These are phyloP conservation scores for Rhorus exstirpatorius DNA, from an alignment of 2,888 invertebrate genomes.

Conservation along the genomic window DNA sequence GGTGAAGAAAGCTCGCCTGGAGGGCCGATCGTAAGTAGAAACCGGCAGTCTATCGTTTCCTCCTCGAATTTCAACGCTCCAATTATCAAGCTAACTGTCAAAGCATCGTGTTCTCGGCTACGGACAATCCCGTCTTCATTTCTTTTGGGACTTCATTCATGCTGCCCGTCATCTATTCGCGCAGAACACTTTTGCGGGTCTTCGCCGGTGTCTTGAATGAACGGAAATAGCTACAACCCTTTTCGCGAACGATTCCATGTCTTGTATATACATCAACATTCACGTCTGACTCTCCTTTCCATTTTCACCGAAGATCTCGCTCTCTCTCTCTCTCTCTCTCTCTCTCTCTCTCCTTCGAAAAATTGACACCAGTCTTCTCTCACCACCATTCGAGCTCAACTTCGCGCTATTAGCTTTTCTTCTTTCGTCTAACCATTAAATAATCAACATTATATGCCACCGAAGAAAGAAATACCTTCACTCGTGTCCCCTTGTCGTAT, in stretches of 20 bases:
- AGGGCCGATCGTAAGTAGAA: conserved; percentile 52
- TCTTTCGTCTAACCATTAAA: no score
- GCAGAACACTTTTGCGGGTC: conserved; percentile 63
- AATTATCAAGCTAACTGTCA: conserved; percentile 50
- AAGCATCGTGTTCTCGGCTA: conserved; percentile 23
- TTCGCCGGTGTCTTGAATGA: conserved; percentile 63
- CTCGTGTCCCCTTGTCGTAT: no score
- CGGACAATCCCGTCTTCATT: conserved; percentile 15
- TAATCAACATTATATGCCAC: no score
- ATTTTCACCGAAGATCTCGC: no score
- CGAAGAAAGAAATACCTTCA: no score
- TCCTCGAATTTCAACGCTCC: conserved; percentile 55
- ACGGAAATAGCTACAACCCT: conserved; percentile 57
- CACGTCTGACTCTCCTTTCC: neutral
- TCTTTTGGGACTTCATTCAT: conserved; percentile 64
- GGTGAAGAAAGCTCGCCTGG: conserved; percentile 23
- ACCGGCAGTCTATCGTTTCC: conserved; percentile 11
- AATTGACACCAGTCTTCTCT: no score
- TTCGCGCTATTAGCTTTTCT: no score
- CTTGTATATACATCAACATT: neutral
- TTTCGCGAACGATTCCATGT: conserved; percentile 11
- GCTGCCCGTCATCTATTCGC: neutral
- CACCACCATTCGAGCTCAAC: no score
- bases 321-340: no score
- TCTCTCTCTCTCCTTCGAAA: no score